phyloP scores from a whole-genome alignment of 2,797 vertebrate species.

The Hoplostethus atlanticus region DNA sequence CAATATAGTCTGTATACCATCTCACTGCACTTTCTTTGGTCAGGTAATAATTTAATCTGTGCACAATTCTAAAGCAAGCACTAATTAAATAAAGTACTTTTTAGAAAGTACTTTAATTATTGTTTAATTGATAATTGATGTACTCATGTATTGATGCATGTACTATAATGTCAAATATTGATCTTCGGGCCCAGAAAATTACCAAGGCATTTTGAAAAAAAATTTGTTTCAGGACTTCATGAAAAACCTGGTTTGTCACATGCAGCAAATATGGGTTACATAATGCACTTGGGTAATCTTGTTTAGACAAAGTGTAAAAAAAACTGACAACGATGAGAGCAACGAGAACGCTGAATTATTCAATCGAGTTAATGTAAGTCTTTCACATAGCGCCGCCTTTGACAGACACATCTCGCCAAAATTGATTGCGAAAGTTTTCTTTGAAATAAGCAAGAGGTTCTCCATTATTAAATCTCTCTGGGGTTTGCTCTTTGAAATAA shows the following conservation, averaged over 20 bases:
- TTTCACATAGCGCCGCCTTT: conserved; percentile 60
- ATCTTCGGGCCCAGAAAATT: no score
- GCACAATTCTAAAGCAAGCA: no score
- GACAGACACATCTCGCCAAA: conserved; percentile 61
- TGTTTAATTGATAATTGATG: no score
- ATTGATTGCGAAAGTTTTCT: conserved; percentile 57
- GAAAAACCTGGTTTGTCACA: conserved; percentile 26
- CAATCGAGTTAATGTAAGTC: conserved; percentile 72
- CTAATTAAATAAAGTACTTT: no score
- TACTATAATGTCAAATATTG: no score
- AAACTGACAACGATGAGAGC: conserved; percentile 54
- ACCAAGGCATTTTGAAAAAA: no score
- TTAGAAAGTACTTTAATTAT: no score
- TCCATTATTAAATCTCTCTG: conserved; percentile 73
- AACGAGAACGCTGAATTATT: conserved; percentile 74
- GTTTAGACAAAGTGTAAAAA: conserved; percentile 71
- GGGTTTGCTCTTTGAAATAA: conserved; percentile 63
- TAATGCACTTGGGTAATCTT: conserved; percentile 65
- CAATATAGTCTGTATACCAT: no score
- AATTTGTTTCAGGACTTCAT: background rate
- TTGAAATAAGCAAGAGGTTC: conserved; percentile 61
- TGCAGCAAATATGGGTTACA: conserved; percentile 30
- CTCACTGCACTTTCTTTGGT: no score
- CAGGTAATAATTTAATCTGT: no score
- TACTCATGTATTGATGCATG: no score